phyloP scores from a whole-genome alignment of 1,140 invertebrate genomes.

The Maniola jurtina region DNA sequence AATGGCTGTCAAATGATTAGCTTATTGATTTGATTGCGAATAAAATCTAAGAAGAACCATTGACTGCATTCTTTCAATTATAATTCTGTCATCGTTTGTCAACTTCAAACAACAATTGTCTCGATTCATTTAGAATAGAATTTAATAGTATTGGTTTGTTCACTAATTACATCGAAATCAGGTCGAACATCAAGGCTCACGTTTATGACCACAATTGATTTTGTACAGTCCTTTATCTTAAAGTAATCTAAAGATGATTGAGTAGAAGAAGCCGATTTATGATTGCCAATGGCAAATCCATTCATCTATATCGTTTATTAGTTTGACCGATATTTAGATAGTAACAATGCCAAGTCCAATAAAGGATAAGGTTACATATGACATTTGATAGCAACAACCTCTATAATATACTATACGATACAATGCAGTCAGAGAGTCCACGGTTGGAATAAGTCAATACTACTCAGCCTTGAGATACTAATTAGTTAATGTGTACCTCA shows the following conservation, averaged over 20 bases:
- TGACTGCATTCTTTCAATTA: neutral
- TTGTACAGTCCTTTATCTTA: slow-evolving; percentile 24
- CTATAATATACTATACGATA: neutral
- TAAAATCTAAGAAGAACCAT: neutral
- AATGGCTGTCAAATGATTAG: neutral
- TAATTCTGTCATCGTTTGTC: neutral
- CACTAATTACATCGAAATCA: slow-evolving; percentile 16
- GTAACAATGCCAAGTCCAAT: slow-evolving; percentile 30
- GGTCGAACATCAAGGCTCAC: slow-evolving; percentile 33
- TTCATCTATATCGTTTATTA: slow-evolving; percentile 31
- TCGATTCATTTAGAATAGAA: slow-evolving; percentile 15
- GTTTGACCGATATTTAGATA: slow-evolving; percentile 42
- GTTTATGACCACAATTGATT: slow-evolving; percentile 47
- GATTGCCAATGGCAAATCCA: slow-evolving; percentile 29
- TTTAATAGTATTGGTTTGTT: neutral
- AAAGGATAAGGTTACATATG: slow-evolving; percentile 6
- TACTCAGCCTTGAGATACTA: neutral
- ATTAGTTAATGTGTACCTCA: too few species aligned
- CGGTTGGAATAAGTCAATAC: neutral
- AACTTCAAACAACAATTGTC: neutral
- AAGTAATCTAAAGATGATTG: slow-evolving; percentile 34
- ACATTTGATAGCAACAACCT: neutral
- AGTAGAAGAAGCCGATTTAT: slow-evolving; percentile 31
- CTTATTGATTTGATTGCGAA: neutral
- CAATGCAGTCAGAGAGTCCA: neutral